Evolutionary conservation across 1,140 invertebrate species (phyloP).

Genomic region (Neodiprion fabricii): DNA sequence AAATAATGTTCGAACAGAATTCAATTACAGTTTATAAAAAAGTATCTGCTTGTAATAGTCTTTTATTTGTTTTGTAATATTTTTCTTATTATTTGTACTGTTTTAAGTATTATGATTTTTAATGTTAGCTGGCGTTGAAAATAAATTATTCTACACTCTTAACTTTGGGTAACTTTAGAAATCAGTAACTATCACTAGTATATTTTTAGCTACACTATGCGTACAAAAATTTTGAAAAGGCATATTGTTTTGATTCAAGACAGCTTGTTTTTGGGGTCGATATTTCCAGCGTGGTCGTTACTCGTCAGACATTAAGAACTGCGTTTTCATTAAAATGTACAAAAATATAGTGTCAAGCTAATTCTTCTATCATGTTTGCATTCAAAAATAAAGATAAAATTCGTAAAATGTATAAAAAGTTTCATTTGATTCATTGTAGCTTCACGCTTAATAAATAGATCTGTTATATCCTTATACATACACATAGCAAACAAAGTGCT

Average conservation of each 20-base stretch:
- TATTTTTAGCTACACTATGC: neutral
- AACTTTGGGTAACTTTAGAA: constrained; percentile 5
- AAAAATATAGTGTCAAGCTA: constrained; percentile 1
- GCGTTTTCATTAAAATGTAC: neutral
- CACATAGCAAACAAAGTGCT: neutral
- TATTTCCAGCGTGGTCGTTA: neutral
- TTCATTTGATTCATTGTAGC: neutral
- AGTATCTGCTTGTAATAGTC: neutral
- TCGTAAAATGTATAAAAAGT: neutral
- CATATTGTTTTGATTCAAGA: neutral
- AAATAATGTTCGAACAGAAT: neutral
- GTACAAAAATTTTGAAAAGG: no score
- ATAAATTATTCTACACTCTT: neutral
- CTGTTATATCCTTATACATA: neutral
- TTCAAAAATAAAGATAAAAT: neutral
- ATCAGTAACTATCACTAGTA: neutral
- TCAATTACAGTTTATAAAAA: neutral
- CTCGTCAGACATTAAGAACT: neutral
- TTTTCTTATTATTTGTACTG: constrained; percentile 4
- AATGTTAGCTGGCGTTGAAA: neutral
- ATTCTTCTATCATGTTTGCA: neutral
- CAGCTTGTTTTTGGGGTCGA: neutral
- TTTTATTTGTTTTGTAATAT: neutral
- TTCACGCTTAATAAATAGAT: neutral
- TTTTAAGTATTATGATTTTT: neutral